phyloP scores from a whole-genome alignment of 2,113 vertebrate genomes.

The Oriolus oriolus region DNA sequence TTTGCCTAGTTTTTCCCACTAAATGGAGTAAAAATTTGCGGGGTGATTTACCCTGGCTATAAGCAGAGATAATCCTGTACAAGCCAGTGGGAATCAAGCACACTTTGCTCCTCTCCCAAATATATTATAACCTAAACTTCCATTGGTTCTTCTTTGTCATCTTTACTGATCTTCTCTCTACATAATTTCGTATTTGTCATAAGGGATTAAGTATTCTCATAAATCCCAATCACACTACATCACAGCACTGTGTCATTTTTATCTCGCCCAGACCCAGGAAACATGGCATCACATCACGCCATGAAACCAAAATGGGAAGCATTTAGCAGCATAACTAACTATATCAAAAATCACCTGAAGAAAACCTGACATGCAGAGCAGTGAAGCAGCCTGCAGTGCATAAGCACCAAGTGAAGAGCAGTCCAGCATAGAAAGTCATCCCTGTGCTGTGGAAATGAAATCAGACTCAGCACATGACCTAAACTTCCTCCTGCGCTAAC shows the following conservation, averaged over 20 bases:
- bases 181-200: not conserved
- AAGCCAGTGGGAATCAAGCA: not conserved
- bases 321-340: not conserved
- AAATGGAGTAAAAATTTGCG: not conserved
- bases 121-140: not conserved
- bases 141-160: not conserved
- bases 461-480: not conserved
- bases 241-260: not conserved
- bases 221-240: not conserved
- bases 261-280: not conserved
- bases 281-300: not conserved
- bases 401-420: not conserved
- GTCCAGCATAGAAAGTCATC: not conserved
- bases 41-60: not conserved
- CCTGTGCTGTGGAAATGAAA: not conserved
- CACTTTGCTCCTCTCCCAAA: not conserved
- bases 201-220: not conserved
- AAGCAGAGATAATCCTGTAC: not conserved
- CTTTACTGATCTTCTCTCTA: not conserved
- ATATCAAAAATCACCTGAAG: not conserved
- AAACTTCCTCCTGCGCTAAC: not conserved
- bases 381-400: not conserved
- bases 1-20: not conserved
- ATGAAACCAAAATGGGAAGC: not conserved
- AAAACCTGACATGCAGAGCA: not conserved